phyloP scores from a whole-genome alignment of 2,888 invertebrate genomes.

The Zygogramma bicolorata region DNA sequence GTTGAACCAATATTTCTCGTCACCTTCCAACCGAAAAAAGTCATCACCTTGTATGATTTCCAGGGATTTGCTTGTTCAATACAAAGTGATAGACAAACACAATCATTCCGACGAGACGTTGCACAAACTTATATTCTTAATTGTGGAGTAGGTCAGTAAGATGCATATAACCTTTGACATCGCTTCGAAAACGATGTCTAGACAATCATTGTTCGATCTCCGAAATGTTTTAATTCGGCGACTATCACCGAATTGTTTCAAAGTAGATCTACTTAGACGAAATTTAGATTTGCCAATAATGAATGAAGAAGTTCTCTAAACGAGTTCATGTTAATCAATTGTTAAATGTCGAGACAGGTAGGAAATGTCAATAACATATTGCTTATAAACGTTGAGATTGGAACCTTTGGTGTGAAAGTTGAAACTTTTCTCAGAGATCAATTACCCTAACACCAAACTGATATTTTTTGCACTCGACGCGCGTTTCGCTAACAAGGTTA shows the following conservation, averaged over 20 bases:
- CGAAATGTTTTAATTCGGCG: not conserved
- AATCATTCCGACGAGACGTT: conserved; percentile 12
- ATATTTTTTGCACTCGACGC: too few species aligned
- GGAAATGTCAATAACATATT: too few species aligned
- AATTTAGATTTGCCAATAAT: not conserved
- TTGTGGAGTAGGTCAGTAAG: conserved; percentile 49
- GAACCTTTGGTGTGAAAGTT: too few species aligned
- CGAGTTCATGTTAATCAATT: too few species aligned
- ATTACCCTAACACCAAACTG: too few species aligned
- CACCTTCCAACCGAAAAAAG: too few species aligned
- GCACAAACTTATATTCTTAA: conserved; percentile 32
- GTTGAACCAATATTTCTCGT: not conserved
- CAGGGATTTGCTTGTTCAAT: not conserved
- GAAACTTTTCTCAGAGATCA: too few species aligned
- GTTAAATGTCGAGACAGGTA: too few species aligned
- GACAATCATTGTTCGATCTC: conserved; percentile 45
- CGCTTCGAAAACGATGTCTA: conserved; percentile 50
- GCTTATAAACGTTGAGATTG: too few species aligned
- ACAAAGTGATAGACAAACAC: not conserved
- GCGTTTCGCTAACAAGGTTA: too few species aligned
- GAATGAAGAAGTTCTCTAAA: too few species aligned
- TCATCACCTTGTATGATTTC: not conserved
- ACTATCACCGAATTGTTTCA: not conserved
- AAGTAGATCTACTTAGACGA: not conserved
- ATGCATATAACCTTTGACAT: conserved; percentile 51